phyloP scores from a whole-genome alignment of 1,140 invertebrate genomes.

The Spodoptera litura region DNA sequence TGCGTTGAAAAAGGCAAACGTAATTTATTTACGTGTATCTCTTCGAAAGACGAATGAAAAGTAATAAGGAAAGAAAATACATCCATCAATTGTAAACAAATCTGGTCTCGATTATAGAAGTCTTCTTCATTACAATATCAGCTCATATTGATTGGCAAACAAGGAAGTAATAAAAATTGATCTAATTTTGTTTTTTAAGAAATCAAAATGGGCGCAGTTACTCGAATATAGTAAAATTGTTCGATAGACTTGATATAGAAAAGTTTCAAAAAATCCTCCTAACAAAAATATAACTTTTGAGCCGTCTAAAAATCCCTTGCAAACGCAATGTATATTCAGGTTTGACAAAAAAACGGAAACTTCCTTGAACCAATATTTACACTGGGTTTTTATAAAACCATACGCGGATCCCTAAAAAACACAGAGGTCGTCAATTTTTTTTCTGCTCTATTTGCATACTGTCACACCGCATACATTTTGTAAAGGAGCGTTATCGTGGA shows the following conservation, averaged over 20 bases:
- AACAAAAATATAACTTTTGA: slow-evolving; percentile 10
- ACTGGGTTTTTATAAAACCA: slow-evolving; percentile 12
- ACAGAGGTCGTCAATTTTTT: slow-evolving; percentile 23
- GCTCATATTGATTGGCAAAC: no score
- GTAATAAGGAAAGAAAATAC: no score
- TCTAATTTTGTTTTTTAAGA: no score
- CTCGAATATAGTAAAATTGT: no score
- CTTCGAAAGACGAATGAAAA: no score
- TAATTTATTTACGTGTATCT: no score
- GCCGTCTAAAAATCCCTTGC: not conserved
- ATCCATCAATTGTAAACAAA: no score
- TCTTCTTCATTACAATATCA: no score
- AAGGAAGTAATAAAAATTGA: no score
- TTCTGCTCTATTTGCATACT: slow-evolving; percentile 34
- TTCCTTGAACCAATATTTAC: slow-evolving; percentile 26
- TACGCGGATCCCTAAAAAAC: slow-evolving; percentile 23
- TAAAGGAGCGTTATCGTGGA: slow-evolving; percentile 22
- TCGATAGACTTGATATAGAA: not conserved
- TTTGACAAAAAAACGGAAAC: slow-evolving; percentile 20
- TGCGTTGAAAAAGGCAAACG: no score
- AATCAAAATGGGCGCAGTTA: no score
- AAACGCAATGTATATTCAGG: slow-evolving; percentile 7
- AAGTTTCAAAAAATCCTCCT: not conserved
- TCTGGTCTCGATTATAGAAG: no score
- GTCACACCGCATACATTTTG: slow-evolving; percentile 15